Evolutionary conservation across 23 tunicate species (phyloP).

Genomic region (Phallusia fumigata): DNA sequence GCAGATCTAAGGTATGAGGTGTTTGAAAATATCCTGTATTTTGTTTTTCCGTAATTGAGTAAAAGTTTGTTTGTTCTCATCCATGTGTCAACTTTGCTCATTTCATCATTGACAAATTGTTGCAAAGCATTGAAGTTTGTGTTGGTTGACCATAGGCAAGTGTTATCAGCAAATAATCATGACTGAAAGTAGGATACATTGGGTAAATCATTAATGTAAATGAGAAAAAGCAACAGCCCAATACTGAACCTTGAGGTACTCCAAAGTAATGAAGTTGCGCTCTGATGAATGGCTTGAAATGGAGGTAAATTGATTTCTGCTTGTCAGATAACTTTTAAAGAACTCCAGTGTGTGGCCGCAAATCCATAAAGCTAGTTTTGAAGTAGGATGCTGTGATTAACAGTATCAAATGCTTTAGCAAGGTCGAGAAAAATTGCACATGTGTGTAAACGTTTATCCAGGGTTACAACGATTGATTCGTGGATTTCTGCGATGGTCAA

Average conservation of each 20-base stretch:
- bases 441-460: neutral
- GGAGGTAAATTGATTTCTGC: neutral
- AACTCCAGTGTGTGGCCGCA: neutral
- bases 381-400: neutral
- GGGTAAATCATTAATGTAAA: constrained; percentile 6
- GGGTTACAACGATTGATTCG: neutral
- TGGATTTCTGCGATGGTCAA: neutral
- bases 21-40: neutral
- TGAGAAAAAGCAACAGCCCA: neutral
- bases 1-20: neutral
- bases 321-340: neutral
- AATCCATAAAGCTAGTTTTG: constrained; percentile 10
- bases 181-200: neutral
- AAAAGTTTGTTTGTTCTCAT: neutral
- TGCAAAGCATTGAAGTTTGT: neutral
- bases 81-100: neutral
- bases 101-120: neutral
- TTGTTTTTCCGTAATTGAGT: neutral
- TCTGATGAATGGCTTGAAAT: neutral
- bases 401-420: neutral
- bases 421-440: constrained; percentile 7
- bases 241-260: neutral
- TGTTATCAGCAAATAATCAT: neutral
- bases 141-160: neutral
- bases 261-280: neutral